phyloP scores from a whole-genome alignment of 2,113 vertebrate genomes.

The Tenebrosternarchus preto region DNA sequence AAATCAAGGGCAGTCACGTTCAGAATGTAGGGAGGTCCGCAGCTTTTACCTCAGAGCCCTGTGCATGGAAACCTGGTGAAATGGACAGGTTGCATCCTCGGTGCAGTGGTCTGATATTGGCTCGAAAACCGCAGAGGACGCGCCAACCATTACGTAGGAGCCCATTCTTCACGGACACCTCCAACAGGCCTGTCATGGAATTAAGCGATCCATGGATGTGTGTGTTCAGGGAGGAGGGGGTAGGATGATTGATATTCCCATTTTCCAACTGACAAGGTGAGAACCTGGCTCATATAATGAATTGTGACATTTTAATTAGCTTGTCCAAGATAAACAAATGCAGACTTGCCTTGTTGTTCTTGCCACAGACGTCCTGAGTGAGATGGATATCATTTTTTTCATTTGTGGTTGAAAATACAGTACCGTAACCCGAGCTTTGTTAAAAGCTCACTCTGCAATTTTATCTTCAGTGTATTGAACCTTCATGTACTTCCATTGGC shows the following conservation, averaged over 20 bases:
- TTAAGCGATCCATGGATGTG: constrained; percentile 23
- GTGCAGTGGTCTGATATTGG: constrained; percentile 24
- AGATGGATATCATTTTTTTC: background rate
- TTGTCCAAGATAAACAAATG: constrained; percentile 72
- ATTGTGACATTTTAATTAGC: constrained; percentile 81
- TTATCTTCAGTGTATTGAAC: too few relatives aligned
- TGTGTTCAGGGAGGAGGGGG: constrained; percentile 30
- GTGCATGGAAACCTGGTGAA: constrained; percentile 6
- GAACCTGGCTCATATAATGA: constrained; percentile 72
- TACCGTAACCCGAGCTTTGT: too few relatives aligned
- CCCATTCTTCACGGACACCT: constrained; percentile 65
- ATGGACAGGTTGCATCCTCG: constrained; percentile 24
- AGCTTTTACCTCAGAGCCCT: too few relatives aligned
- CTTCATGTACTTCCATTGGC: too few relatives aligned
- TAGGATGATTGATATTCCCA: constrained; percentile 79
- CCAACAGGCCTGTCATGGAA: constrained; percentile 60
- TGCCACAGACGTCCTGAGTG: background rate
- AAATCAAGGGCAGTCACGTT: constrained; percentile 37
- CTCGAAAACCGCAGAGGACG: background rate
- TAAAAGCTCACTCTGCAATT: too few relatives aligned
- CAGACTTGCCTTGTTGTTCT: constrained; percentile 61
- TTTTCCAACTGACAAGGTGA: constrained; percentile 75
- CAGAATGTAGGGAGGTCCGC: background rate
- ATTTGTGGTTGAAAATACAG: constrained; percentile 22
- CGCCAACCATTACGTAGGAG: constrained; percentile 26